Evolutionary conservation across 1,140 invertebrate genomes (phyloP).

Genomic region (Metaphire vulgaris): DNA sequence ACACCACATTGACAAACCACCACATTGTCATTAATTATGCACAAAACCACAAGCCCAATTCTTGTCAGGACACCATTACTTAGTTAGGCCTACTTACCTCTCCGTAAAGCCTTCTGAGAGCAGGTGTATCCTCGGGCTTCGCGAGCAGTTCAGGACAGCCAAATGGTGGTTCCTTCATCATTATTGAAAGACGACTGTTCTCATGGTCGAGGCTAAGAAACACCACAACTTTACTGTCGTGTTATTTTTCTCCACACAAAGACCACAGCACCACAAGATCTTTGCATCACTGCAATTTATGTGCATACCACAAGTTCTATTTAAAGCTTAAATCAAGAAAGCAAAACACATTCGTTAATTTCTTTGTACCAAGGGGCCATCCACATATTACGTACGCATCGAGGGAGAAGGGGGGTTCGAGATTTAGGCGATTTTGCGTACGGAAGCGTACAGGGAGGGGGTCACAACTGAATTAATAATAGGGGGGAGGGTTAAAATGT

Average conservation of each 20-base stretch:
- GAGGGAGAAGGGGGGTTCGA: no score
- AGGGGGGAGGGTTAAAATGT: no score
- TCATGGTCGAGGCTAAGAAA: constrained; percentile 14
- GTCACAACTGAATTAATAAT: no score
- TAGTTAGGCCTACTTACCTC: no score
- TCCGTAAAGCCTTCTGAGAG: not conserved
- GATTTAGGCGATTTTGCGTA: no score
- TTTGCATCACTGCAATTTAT: not conserved
- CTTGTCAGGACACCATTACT: no score
- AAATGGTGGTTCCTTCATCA: not conserved
- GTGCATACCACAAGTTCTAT: not conserved
- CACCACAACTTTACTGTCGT: not conserved
- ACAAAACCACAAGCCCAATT: no score
- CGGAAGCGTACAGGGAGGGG: no score
- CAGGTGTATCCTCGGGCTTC: not conserved
- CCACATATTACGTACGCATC: no score
- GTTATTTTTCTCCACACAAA: not conserved
- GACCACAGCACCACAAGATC: not conserved
- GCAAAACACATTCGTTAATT: not conserved
- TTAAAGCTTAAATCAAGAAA: not conserved
- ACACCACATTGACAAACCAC: no score
- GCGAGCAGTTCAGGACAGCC: constrained; percentile 10
- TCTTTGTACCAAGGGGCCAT: no score
- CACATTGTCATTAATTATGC: no score
- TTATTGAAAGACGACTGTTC: not conserved